Conservation (phyloP, 2,888 invertebrate genomes). For the Cataglyphis cursor region DNA sequence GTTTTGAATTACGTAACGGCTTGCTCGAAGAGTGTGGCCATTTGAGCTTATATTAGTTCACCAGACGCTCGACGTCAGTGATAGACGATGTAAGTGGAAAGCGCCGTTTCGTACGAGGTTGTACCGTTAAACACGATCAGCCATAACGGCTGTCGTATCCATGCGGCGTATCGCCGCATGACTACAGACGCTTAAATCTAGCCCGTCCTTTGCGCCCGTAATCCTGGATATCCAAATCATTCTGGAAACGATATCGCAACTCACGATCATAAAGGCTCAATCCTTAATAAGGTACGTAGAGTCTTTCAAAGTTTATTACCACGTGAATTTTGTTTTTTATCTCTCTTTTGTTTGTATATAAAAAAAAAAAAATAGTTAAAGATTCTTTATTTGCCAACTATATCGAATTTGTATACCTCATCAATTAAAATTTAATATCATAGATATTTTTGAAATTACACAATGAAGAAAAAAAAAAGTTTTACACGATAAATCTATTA, state of each 20-base stretch:
- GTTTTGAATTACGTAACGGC: slow-evolving; percentile 58
- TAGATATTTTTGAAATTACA: neutral
- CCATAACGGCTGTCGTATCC: slow-evolving; percentile 26
- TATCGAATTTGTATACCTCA: neutral
- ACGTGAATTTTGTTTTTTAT: neutral
- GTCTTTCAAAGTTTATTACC: neutral
- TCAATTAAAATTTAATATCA: neutral
- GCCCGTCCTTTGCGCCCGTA: neutral
- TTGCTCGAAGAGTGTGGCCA: slow-evolving; percentile 55
- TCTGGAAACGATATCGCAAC: neutral
- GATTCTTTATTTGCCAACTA: neutral
- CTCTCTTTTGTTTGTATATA: neutral
- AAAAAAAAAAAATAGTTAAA: neutral
- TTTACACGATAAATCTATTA: neutral
- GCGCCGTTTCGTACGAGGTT: slow-evolving; percentile 36
- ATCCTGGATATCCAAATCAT: slow-evolving; percentile 32
- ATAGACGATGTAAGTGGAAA: slow-evolving; percentile 60
- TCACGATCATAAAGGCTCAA: neutral
- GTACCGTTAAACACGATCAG: slow-evolving; percentile 48
- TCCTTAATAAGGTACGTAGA: neutral
- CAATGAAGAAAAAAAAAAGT: neutral
- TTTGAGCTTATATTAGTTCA: slow-evolving; percentile 65
- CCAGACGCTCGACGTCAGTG: slow-evolving; percentile 50
- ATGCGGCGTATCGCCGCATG: neutral
- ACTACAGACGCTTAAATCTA: neutral